Evolutionary conservation across 2,888 invertebrate genomes (phyloP).

Genomic region (Azorinus chamasolen): DNA sequence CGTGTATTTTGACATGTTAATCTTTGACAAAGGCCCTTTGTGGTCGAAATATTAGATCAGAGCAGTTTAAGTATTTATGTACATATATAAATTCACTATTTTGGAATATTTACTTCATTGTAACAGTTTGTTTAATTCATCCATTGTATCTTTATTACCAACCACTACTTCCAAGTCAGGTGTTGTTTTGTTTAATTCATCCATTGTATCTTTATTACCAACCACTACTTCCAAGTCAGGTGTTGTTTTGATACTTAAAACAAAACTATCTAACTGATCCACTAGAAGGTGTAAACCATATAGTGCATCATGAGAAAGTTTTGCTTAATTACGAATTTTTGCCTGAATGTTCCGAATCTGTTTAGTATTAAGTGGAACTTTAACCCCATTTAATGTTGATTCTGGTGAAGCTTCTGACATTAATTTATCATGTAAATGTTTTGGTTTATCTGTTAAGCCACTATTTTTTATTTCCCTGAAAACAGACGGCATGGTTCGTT

Average conservation of each 20-base stretch:
- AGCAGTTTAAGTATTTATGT: too few species aligned
- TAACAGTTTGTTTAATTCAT: too few species aligned
- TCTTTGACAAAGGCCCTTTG: too few species aligned
- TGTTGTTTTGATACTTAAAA: conserved; percentile 6
- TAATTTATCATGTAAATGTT: too few species aligned
- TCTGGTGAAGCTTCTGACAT: neutral
- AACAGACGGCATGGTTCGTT: neutral
- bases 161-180: conserved; percentile 6
- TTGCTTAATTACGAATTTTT: neutral
- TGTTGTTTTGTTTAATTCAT: conserved; percentile 3
- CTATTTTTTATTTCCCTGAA: too few species aligned
- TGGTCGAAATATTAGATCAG: too few species aligned
- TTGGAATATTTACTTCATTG: too few species aligned
- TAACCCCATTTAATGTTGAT: too few species aligned
- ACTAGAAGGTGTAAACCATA: conserved; percentile 4
- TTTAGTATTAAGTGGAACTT: neutral
- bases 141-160: neutral
- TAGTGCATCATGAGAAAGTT: conserved; percentile 3
- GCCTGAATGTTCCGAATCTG: neutral
- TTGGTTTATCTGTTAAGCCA: too few species aligned
- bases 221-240: conserved; percentile 6
- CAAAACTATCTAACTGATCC: neutral
- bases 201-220: neutral
- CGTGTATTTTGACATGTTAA: too few species aligned
- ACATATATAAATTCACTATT: too few species aligned